Conservation (phyloP, 2,888 invertebrate species). For the Hyles lineata region DNA sequence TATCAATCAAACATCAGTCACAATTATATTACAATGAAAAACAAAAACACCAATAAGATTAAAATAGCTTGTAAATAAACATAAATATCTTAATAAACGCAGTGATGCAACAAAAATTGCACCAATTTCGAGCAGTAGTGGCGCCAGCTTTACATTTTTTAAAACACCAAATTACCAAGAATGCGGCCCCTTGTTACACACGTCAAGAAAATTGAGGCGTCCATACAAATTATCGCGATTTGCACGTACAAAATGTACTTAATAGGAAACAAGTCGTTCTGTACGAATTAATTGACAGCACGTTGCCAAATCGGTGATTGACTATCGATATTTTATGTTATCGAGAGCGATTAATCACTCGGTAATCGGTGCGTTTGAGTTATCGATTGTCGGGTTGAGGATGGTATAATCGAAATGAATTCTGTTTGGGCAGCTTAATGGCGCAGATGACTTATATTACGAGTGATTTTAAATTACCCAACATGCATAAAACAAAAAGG, state of each 20-base stretch:
- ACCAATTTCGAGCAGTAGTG: neutral
- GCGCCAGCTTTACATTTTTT: slow-evolving; percentile 15
- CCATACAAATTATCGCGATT: slow-evolving; percentile 14
- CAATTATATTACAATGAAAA: neutral
- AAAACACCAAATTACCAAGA: slow-evolving; percentile 6
- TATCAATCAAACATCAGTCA: neutral
- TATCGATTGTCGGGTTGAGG: slow-evolving; percentile 1
- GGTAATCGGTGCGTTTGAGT: neutral
- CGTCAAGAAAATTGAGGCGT: slow-evolving; percentile 1
- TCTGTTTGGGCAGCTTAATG: neutral
- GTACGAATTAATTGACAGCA: slow-evolving; percentile 7
- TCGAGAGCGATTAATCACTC: slow-evolving; percentile 14
- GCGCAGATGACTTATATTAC: neutral
- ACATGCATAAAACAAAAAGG: no score
- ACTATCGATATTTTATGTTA: slow-evolving; percentile 8
- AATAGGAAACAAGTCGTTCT: slow-evolving; percentile 20
- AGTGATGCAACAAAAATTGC: slow-evolving; percentile 9
- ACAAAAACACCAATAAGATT: neutral
- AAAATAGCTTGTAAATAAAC: slow-evolving; percentile 1
- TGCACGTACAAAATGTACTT: slow-evolving; percentile 17
- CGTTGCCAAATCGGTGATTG: slow-evolving; percentile 18
- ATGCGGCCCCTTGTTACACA: slow-evolving; percentile 6
- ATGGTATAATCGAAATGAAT: neutral
- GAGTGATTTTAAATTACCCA: neutral
- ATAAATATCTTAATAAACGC: neutral